Base-by-base conservation (phyloP, 2,113 vertebrate species). In the Gopherus evgoodei region DNA sequence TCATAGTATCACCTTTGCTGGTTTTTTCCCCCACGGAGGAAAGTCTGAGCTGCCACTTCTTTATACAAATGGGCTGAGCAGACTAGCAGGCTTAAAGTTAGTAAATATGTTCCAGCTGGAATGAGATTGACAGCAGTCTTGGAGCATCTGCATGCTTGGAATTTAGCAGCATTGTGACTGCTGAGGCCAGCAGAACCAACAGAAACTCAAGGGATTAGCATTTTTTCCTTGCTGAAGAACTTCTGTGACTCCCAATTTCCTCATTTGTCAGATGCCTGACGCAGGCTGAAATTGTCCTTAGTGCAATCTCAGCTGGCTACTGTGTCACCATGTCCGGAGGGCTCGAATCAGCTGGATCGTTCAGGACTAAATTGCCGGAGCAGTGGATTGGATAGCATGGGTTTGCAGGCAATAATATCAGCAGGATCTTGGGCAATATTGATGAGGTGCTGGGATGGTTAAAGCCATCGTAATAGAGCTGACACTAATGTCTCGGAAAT, bases 1-100 rank as follows among this genome's bases (percentile, higher is more conserved):
- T 96, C 65, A 47, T 88, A 69, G 93, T 92, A 92, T 90, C 83
- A 95, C 90, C 81, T 95, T 93, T 56, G 86, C 89, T 76, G 13
- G 59, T 62, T 85, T 91, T 50, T 91, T 21, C 54, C 85, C 92
- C 84, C 91, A 4, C 86, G 84, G 79, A 92, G 86, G 47, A 86
- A 96, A 69, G 79, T 90, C 90, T 94, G 93, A 90, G 88, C 75
- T 92, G 47, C 83, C 93, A 1, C 85, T 89, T 0, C 86, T 93
- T 49, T 72, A 91, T 91, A 69, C 65, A 72, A 92, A 91, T 54
- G 69, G 84, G 94, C 94, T 93, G 72, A 90, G 89, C 89, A 88
- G 76, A 21, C 49, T n/a, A 42, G 62, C 24, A 47, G 62, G 59
- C 50, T 90, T 78, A 47, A 53, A 4, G 0, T 8, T 14, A 72